Base-by-base conservation (phyloP, 2,888 invertebrate species). In the Eurois occulta region DNA sequence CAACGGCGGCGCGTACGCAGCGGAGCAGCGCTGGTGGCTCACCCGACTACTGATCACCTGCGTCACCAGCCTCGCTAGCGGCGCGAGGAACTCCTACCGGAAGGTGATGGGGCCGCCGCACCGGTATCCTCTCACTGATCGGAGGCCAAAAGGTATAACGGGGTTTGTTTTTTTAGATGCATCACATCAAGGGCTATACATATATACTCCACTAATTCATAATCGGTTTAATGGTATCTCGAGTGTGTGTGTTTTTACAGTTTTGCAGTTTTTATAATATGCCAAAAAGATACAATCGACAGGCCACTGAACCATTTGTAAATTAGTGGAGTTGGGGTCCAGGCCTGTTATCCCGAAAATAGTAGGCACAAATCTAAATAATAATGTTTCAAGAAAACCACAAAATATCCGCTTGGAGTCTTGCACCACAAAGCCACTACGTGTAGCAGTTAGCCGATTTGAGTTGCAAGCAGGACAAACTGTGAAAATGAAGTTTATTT, bases 1-100 rank as follows among this genome's bases (percentile, higher is more conserved):
- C 67, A 93, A 93, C 76, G 92, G 91, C 2, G 86, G 87, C 5
- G 87, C 89, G 77, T 71, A 82, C 8, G 77, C 83, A 3, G 86
- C 72, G 0, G 94, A 94, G 18, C 91, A 94, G 71, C 94, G 93
- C 52, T 97, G 96, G 96, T 95, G 95, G 95, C 85, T 96, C 84
- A 95, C 95, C 0, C 88, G 90, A 4, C 73, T 96, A 55, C 87
- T 96, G 21, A 83, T 95, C 72, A 84, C 92, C 65, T 83, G 95
- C 69, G 55, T 94, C 72, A 94, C 94, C 66, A 88, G 93, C 38
- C 77, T 95, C 86, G 92, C 95, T 62, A 88, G 92, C 38, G 77
- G 95, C 86, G 92, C 58, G 32, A 92, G 92, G 65, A 89, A 87
- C 80, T 90, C 93, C 3, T 95, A 95, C 86, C 89, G 94, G 71